Conservation (phyloP, 1,140 invertebrate genomes). For the Cylas formicarius region DNA sequence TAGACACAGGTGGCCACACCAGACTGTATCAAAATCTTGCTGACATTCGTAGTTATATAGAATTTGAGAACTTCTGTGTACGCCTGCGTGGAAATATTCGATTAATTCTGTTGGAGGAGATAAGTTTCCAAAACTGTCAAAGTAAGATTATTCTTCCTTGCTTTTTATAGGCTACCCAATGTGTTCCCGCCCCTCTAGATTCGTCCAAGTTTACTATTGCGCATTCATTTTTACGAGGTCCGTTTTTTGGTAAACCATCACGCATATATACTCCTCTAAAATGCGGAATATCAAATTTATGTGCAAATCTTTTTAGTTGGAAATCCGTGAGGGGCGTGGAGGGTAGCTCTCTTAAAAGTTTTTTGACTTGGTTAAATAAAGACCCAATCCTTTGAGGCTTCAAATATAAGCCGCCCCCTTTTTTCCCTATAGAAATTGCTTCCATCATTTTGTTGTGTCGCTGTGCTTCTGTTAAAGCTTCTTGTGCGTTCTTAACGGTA, state of each 20-base stretch:
- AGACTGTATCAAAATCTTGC: background rate
- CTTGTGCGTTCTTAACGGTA: constrained; percentile 25
- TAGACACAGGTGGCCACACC: background rate
- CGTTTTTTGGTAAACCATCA: constrained; percentile 29
- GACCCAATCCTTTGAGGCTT: constrained; percentile 18
- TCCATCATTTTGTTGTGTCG: constrained; percentile 38
- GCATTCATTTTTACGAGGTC: constrained; percentile 29
- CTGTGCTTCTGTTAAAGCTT: constrained; percentile 31
- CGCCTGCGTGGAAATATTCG: background rate
- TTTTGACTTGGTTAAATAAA: constrained; percentile 18
- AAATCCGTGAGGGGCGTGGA: constrained; percentile 24
- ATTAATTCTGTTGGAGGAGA: constrained; percentile 25
- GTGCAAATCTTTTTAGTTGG: constrained; percentile 28
- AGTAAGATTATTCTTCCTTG: constrained; percentile 24
- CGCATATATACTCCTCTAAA: constrained; percentile 39
- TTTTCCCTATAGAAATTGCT: constrained; percentile 32
- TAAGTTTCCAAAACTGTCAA: constrained; percentile 37
- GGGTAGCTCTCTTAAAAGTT: constrained; percentile 26
- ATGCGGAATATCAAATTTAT: constrained; percentile 26
- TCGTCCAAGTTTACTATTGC: constrained; percentile 37
- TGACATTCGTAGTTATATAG: constrained; percentile 3
- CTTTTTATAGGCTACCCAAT: constrained; percentile 41
- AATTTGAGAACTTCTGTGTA: background rate
- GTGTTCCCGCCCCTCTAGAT: constrained; percentile 31
- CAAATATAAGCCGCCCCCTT: constrained; percentile 32